Base-by-base conservation (phyloP, 1,140 invertebrate genomes). In the Arion vulgaris region DNA sequence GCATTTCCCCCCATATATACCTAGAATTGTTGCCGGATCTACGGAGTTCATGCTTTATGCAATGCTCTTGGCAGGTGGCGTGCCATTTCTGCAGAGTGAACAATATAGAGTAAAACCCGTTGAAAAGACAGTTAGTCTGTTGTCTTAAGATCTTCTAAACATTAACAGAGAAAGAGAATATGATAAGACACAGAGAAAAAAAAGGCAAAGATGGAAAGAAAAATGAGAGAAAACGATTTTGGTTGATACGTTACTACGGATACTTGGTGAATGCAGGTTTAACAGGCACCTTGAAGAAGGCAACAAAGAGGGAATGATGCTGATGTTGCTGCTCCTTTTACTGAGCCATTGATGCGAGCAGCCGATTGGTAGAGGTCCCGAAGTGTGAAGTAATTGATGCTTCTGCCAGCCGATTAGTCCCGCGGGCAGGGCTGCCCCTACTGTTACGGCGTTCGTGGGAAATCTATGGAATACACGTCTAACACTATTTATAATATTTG, bases 361-460 rank as follows among this genome's bases (percentile, higher is more conserved):
- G 26, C 41, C 73, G 45, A 75, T 75, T 75, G 73, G 73, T 36
- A 75, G 73, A 41, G n/a, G 41, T 28, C 73, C 49, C 73, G 45
- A 75, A 72, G 71, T 72, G 71, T 72, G 71, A 72, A 75, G 53
- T 75, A 75, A 75, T 75, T 75, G 73, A 41, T 75, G 73, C 73
- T 75, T 51, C 73, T 75, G 28, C 73, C 73, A 51, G 73, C 73
- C 73, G 73, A 75, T 75, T 75, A 75, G 73, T 75, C 73, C 73
- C 45, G 73, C 13, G 5, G 73, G 45, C 7, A 66, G 62, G 73
- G 32, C n/a, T 53, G 23, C 73, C 73, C 71, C 71, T 72, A 32
- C 38, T 45, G 71, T n/a, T 72, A 45, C 71, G 28, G 36, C 36
- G 71, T 32, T 72, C 36, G 41, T 38, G 41, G 41, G n/a, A 39